Conservation (phyloP, 2,888 invertebrate genomes). For the Lithophane semibrunnea region DNA sequence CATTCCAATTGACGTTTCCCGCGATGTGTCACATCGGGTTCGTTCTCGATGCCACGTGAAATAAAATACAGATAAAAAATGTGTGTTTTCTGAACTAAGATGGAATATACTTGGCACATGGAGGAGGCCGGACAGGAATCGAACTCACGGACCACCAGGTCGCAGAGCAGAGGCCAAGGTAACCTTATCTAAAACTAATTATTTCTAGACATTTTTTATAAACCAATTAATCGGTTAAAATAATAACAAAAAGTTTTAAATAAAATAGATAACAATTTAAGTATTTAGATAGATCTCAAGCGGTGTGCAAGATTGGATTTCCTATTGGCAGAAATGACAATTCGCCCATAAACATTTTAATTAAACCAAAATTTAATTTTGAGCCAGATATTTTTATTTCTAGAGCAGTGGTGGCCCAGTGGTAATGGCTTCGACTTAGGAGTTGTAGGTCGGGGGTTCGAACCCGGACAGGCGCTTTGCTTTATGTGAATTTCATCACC, state of each 20-base stretch:
- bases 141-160: slow-evolving; percentile 70
- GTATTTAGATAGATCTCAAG: too few species aligned
- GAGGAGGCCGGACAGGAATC: slow-evolving; percentile 82
- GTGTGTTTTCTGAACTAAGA: slow-evolving; percentile 72
- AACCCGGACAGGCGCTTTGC: too few species aligned
- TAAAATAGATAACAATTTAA: too few species aligned
- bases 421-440: too few species aligned
- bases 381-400: too few species aligned
- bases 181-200: slow-evolving; percentile 26
- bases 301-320: too few species aligned
- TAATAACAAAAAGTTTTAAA: not conserved
- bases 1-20: slow-evolving; percentile 51
- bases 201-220: not conserved
- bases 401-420: too few species aligned
- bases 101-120: slow-evolving; percentile 89
- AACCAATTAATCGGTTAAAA: not conserved
- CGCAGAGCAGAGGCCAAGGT: slow-evolving; percentile 83
- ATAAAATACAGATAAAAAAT: slow-evolving; percentile 44
- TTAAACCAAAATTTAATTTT: too few species aligned
- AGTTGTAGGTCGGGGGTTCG: too few species aligned
- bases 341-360: too few species aligned
- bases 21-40: slow-evolving; percentile 74
- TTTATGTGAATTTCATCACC: too few species aligned
- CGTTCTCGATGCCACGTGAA: slow-evolving; percentile 74
- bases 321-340: too few species aligned